phyloP scores from a whole-genome alignment of 2,888 invertebrate genomes.

The Macaria notata region DNA sequence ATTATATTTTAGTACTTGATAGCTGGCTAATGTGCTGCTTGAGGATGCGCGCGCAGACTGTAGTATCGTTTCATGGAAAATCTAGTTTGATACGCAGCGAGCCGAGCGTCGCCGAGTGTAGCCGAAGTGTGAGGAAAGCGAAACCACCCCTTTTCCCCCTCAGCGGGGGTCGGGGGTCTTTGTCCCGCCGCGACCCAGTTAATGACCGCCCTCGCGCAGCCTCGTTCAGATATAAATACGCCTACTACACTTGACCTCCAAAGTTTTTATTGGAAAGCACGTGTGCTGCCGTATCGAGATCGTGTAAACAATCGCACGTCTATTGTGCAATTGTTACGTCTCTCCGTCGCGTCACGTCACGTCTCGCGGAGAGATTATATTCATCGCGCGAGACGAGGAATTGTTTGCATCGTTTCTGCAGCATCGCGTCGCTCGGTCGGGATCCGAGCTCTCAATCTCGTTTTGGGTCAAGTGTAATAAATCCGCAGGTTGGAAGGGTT shows the following conservation, averaged over 20 bases:
- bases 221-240: conserved; percentile 80
- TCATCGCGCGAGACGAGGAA: conserved; percentile 1
- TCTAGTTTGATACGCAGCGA: conserved; percentile 43
- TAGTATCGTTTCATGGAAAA: conserved; percentile 53
- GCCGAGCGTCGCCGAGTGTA: conserved; percentile 46
- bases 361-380: conserved; percentile 1
- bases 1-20: too few relatives aligned
- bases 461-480: conserved; percentile 46
- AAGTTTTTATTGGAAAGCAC: conserved; percentile 81
- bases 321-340: conserved; percentile 22
- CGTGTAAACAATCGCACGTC: conserved; percentile 61
- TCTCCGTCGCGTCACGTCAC: background rate
- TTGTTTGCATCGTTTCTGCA: conserved; percentile 10
- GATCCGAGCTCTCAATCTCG: conserved; percentile 33
- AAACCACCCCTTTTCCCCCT: conserved; percentile 67
- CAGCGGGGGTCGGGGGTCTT: conserved; percentile 64
- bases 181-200: conserved; percentile 80
- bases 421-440: conserved; percentile 3
- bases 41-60: too few relatives aligned
- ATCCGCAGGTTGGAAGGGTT: conserved; percentile 49
- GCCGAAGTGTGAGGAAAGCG: conserved; percentile 61
- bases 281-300: conserved; percentile 65
- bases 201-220: conserved; percentile 79
- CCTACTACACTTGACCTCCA: conserved; percentile 82
- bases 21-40: too few relatives aligned